Percentiles rank a stretch among this genome's conserved stretches.
Evolutionary conservation across 2,113 vertebrate genomes (phyloP).

Genomic region (Tinamus guttatus): DNA sequence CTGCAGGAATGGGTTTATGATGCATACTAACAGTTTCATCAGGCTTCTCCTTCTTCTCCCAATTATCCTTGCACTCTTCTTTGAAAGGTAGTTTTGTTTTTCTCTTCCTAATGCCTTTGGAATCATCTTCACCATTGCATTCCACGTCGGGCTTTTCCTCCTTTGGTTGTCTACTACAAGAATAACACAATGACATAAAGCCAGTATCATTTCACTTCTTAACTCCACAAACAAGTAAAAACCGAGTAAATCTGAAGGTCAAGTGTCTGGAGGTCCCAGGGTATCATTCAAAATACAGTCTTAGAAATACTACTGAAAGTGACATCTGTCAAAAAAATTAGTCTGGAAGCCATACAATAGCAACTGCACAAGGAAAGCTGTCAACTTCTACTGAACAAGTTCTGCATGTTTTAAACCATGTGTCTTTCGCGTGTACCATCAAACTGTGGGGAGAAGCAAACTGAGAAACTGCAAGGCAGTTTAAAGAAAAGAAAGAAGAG

Average conservation of each 20-base stretch:
- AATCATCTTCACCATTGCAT: constrained; percentile 79
- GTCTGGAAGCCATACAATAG: background rate
- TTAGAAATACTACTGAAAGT: constrained; percentile 11
- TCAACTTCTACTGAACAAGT: background rate
- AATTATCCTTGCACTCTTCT: constrained; percentile 78
- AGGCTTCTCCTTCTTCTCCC: constrained; percentile 72
- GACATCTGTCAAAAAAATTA: constrained; percentile 4
- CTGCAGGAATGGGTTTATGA: background rate
- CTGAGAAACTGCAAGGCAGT: constrained; percentile 23
- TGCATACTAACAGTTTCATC: constrained; percentile 81
- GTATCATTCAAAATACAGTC: background rate
- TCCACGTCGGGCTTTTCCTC: constrained; percentile 73
- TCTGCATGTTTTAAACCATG: constrained; percentile 32
- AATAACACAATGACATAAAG: constrained; percentile 58
- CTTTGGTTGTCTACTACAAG: constrained; percentile 79
- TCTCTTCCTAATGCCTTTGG: constrained; percentile 80
- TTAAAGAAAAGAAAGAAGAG: constrained; percentile 42
- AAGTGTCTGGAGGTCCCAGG: background rate
- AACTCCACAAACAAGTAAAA: background rate
- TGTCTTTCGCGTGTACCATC: constrained; percentile 6
- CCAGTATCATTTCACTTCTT: constrained; percentile 3
- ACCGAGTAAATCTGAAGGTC: background rate
- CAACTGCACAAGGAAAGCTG: constrained; percentile 28
- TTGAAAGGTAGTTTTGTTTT: constrained; percentile 75
- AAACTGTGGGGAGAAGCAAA: background rate